Evolutionary conservation across 2,113 vertebrate genomes (phyloP).

Genomic region (Solea senegalensis): DNA sequence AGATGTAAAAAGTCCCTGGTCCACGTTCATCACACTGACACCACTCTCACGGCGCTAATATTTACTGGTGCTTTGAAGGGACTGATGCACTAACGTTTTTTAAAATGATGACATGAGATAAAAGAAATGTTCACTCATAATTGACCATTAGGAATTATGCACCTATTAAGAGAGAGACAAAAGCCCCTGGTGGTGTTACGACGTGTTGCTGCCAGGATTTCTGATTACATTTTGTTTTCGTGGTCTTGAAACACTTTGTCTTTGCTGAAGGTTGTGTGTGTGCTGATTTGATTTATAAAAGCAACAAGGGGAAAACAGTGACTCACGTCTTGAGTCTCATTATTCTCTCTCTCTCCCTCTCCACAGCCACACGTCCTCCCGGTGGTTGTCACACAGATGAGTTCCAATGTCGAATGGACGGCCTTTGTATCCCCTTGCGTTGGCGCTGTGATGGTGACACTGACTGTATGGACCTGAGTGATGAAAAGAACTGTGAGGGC

Average conservation of each 20-base stretch:
- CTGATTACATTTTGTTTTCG: constrained; percentile 39
- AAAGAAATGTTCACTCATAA: not conserved
- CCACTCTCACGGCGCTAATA: constrained; percentile 6
- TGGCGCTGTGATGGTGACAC: constrained; percentile 97
- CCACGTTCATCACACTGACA: constrained; percentile 11
- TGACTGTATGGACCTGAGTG: constrained; percentile 96
- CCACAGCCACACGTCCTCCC: constrained; percentile 89
- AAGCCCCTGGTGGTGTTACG: constrained; percentile 15
- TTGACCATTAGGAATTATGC: not conserved
- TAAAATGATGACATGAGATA: not conserved
- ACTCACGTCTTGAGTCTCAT: not conserved
- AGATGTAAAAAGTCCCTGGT: constrained; percentile 12
- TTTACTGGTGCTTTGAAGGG: not conserved
- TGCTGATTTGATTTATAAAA: constrained; percentile 22
- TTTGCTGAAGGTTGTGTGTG: constrained; percentile 19
- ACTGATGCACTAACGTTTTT: constrained; percentile 16
- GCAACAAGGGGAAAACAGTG: not conserved
- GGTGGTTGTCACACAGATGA: constrained; percentile 95
- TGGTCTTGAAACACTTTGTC: constrained; percentile 9
- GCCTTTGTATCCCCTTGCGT: constrained; percentile 93
- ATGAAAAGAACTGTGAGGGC: constrained; percentile 96
- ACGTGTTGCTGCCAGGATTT: constrained; percentile 27
- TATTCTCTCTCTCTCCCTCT: constrained; percentile 2
- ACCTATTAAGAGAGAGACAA: constrained; percentile 1
- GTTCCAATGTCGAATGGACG: constrained; percentile 94